Evolutionary conservation across 1,140 invertebrate species (phyloP), one percentile per base, ranked within the genome.

Genomic region (Leptestheria dahalacensis): DNA sequence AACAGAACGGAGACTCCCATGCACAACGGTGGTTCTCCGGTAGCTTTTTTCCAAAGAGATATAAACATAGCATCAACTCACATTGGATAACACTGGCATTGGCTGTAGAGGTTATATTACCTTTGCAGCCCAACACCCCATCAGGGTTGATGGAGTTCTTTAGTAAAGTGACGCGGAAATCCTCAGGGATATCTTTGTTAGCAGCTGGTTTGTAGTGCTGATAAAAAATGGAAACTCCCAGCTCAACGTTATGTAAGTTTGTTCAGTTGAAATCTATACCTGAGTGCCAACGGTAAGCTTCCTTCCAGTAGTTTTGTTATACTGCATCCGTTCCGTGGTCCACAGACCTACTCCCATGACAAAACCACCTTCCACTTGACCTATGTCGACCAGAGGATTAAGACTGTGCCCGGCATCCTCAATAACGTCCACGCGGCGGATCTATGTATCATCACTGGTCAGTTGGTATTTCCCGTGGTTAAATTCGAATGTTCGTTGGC

Each of bases 1-100:
- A 80, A 81, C 66, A 79, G 79, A 15, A 81, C 76, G 21, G 80
- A 79, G 2, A 76, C 68, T 1, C 80, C 76, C 29, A 83, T 66
- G 64, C 82, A 81, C 12, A 84, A 66, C 1, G 72, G 69, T 3
- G 72, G 71, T 56, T 74, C 72, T 24, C 71, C 71, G 50, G 64
- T 63, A 20, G 71, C 72, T 73, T 51, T 15, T n/a, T n/a, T 72
- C n/a, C 1, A 12, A 4, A 15, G n/a, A 4, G 18, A 54, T 18
- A 6, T 3, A 3, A 21, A 53, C 10, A 24, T 1, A 6, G 11
- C n/a, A 21, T n/a, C n/a, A n/a, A n/a, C n/a, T n/a, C n/a, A 24
- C 1, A 48, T 50, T 11, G 20, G 25, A 2, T n/a, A 2, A 12
- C 23, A 11, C 23, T 20, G 12, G 49, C 15, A 50, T 20, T 58